Evolutionary conservation across 2,797 vertebrate genomes (phyloP).

Genomic region (Sebastes steindachneri): DNA sequence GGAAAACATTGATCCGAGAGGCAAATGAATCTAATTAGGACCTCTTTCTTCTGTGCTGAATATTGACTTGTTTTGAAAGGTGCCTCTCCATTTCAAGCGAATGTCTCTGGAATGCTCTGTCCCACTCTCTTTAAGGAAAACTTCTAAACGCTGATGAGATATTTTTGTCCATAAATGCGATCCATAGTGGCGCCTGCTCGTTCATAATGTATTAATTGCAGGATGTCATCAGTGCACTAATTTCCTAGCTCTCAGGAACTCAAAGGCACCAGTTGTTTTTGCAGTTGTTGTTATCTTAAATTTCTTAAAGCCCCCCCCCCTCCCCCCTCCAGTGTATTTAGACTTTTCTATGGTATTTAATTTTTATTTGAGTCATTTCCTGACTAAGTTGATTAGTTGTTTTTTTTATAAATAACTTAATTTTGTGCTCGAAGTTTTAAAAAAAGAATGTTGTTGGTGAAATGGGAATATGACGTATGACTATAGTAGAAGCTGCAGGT

Average conservation of each 20-base stretch:
- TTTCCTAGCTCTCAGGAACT: constrained; percentile 61
- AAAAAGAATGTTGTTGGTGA: too few relatives aligned
- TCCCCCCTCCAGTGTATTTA: too few relatives aligned
- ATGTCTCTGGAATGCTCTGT: constrained; percentile 81
- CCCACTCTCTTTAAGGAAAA: constrained; percentile 81
- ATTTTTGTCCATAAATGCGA: constrained; percentile 77
- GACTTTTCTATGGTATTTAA: too few relatives aligned
- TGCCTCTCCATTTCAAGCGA: constrained; percentile 82
- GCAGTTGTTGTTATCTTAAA: constrained; percentile 10
- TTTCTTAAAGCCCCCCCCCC: background rate
- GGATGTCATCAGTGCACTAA: constrained; percentile 71
- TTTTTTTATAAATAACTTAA: too few relatives aligned
- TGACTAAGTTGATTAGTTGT: too few relatives aligned
- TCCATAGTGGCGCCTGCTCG: constrained; percentile 66
- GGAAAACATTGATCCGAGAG: constrained; percentile 86
- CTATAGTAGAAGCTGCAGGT: too few relatives aligned
- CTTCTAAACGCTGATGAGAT: constrained; percentile 79
- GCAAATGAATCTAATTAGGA: constrained; percentile 88
- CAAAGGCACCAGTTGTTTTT: constrained; percentile 58
- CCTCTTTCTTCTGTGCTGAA: constrained; percentile 83
- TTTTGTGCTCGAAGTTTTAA: too few relatives aligned
- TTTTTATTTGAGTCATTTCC: too few relatives aligned
- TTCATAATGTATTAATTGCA: constrained; percentile 78
- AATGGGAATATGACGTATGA: too few relatives aligned
- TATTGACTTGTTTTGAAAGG: constrained; percentile 87